Evolutionary conservation across 64 coral and sea anemone genomes (phyloP).

Genomic region (Dendrophyllia cribrosa): DNA sequence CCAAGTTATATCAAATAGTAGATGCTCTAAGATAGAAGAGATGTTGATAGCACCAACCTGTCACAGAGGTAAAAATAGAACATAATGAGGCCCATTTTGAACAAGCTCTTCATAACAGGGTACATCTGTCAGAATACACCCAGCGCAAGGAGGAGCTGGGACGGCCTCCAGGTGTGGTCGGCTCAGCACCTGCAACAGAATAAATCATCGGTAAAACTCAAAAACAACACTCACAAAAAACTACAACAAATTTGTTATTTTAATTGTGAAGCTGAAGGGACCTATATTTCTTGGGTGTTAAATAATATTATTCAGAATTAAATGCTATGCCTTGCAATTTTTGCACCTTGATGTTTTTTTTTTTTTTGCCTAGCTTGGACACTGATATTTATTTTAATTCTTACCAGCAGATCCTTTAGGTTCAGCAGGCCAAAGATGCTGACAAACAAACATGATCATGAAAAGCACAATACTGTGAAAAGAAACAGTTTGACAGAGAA

Average conservation of each 20-base stretch:
- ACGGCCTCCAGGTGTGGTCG: conserved; percentile 67
- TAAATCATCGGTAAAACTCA: not conserved
- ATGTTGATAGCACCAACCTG: conserved; percentile 51
- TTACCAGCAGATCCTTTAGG: conserved; percentile 68
- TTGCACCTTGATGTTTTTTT: not conserved
- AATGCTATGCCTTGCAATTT: too few species aligned
- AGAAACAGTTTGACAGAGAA: not conserved
- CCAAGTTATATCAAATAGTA: too few species aligned
- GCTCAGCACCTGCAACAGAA: conserved; percentile 65
- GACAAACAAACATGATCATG: conserved; percentile 81
- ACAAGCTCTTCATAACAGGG: conserved; percentile 84
- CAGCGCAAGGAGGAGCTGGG: conserved; percentile 85
- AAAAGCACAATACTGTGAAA: conserved; percentile 87
- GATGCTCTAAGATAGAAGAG: not conserved
- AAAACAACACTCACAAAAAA: not conserved
- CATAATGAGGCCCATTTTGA: conserved; percentile 84
- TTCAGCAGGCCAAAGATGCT: conserved; percentile 71
- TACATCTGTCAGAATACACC: conserved; percentile 95
- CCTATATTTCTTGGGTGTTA: too few species aligned
- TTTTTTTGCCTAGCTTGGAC: not conserved
- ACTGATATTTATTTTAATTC: not conserved
- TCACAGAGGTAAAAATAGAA: conserved; percentile 94
- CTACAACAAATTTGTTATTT: not conserved
- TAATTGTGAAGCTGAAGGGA: too few species aligned
- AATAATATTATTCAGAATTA: too few species aligned